Evolutionary conservation across 1,140 invertebrate genomes (phyloP).

Genomic region (Temnothorax nylanderi): DNA sequence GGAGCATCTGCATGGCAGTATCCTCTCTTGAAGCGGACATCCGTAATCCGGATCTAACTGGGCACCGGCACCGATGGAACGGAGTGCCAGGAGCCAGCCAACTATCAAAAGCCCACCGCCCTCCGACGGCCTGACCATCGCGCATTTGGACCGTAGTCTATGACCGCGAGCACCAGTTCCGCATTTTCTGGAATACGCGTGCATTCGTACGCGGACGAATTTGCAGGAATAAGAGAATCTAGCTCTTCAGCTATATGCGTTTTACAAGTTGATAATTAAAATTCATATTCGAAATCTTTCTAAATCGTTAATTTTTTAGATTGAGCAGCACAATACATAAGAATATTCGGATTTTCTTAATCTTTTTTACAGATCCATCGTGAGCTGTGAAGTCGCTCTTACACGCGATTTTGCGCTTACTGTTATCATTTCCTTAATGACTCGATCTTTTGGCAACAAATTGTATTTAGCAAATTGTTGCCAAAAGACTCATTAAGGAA

Average conservation of each 20-base stretch:
- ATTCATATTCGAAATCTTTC: neutral
- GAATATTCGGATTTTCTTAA: conserved; percentile 2
- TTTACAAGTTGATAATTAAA: neutral
- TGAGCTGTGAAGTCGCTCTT: neutral
- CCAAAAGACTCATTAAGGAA: neutral
- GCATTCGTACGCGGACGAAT: neutral
- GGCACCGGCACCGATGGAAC: conserved; percentile 53
- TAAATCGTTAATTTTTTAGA: neutral
- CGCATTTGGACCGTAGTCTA: conserved; percentile 79
- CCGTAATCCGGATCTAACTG: conserved; percentile 81
- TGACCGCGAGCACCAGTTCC: conserved; percentile 47
- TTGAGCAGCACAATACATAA: neutral
- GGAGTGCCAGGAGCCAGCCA: conserved; percentile 73
- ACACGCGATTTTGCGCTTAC: neutral
- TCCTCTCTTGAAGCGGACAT: conserved; percentile 88
- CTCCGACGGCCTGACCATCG: conserved; percentile 82
- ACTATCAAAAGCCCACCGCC: conserved; percentile 77
- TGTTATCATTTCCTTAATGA: no score
- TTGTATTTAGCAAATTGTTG: neutral
- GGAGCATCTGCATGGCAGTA: conserved; percentile 89
- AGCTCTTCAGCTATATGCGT: neutral
- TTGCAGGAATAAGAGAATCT: neutral
- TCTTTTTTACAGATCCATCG: neutral
- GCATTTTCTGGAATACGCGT: conserved; percentile 65
- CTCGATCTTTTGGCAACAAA: no score